A percentile compares a stretch with the other conserved stretches of the same genome.
Conservation (phyloP, 1,140 invertebrate genomes). For the Drosophila sproati region DNA sequence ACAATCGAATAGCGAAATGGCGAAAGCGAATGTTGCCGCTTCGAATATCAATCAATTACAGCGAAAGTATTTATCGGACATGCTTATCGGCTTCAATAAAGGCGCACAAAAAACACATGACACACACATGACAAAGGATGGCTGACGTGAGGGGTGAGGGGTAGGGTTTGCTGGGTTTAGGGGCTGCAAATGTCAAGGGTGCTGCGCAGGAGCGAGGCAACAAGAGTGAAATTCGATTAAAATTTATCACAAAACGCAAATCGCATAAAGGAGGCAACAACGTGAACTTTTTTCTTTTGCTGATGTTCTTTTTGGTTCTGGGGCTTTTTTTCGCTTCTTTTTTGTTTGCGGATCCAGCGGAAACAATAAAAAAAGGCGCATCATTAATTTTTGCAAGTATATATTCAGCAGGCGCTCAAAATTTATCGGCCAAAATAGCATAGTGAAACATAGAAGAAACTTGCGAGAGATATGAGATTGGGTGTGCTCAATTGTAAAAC, state of each 20-base stretch:
- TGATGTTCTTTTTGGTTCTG: neutral
- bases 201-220: slow-evolving; percentile 25
- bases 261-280: slow-evolving; percentile 36
- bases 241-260: slow-evolving; percentile 58
- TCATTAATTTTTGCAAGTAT: slow-evolving; percentile 67
- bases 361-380: slow-evolving; percentile 64
- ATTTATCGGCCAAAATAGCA: slow-evolving; percentile 53
- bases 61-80: slow-evolving; percentile 60
- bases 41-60: slow-evolving; percentile 64
- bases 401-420: slow-evolving; percentile 31
- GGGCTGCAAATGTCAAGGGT: slow-evolving; percentile 29
- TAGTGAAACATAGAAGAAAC: slow-evolving; percentile 2
- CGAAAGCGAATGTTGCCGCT: slow-evolving; percentile 30
- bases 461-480: slow-evolving; percentile 6
- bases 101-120: slow-evolving; percentile 40
- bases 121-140: slow-evolving; percentile 39
- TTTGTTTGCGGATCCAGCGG: slow-evolving; percentile 10
- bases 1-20: neutral
- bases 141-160: neutral
- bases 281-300: slow-evolving; percentile 12
- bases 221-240: slow-evolving; percentile 70
- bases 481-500: slow-evolving; percentile 1
- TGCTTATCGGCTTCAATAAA: slow-evolving; percentile 58
- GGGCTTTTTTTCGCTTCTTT: neutral
- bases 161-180: neutral